Conservation (phyloP, 2,888 invertebrate genomes). For the Barypeithes pellucidus region DNA sequence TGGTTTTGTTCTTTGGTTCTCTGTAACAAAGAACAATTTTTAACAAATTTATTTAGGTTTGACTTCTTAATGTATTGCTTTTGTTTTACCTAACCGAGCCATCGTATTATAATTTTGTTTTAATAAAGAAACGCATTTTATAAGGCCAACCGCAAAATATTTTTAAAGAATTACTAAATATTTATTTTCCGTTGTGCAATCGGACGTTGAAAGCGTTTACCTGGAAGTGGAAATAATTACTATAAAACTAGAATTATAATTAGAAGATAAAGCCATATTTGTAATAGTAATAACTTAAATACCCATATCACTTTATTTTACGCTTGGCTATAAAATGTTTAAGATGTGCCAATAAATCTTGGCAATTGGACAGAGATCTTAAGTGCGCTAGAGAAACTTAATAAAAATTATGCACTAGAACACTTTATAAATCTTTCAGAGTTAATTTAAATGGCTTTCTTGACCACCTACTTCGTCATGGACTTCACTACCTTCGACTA, state of each 20-base stretch:
- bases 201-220: too few species aligned
- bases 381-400: constrained; percentile 47
- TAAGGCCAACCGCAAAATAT: too few species aligned
- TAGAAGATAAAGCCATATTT: constrained; percentile 1
- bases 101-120: too few species aligned
- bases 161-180: too few species aligned
- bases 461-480: constrained; percentile 50
- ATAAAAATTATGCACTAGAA: constrained; percentile 48
- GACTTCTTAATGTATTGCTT: too few species aligned
- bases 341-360: constrained; percentile 44
- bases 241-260: constrained; percentile 8
- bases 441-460: constrained; percentile 48
- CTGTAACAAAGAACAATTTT: neutral
- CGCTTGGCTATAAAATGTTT: constrained; percentile 30
- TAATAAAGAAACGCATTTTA: too few species aligned
- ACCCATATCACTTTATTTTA: constrained; percentile 23
- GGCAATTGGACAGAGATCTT: constrained; percentile 38
- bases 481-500: constrained; percentile 23
- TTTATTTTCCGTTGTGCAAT: neutral
- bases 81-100: too few species aligned
- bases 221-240: too few species aligned
- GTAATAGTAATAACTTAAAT: constrained; percentile 24
- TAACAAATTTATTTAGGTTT: too few species aligned
- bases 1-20: neutral
- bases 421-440: constrained; percentile 47